These are phyloP conservation scores for Zeus faber DNA, from an alignment of 2,113 vertebrate genomes.

Conservation along the genomic window DNA sequence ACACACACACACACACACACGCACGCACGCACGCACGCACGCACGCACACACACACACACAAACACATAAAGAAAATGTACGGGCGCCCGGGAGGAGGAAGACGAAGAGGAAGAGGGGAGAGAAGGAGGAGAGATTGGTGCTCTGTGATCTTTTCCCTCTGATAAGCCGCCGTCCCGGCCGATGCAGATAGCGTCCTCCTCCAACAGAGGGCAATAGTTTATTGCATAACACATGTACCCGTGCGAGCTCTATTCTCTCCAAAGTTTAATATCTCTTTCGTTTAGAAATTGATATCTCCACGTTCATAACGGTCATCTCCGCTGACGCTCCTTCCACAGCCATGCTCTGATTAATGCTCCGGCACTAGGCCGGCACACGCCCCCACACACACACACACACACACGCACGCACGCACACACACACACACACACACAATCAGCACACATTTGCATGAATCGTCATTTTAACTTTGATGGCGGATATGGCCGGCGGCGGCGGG, in stretches of 20 bases:
- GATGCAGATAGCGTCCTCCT: constrained; percentile 62
- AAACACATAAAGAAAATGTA: too few relatives aligned
- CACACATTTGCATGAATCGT: constrained; percentile 64
- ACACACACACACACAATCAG: constrained; percentile 30
- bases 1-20: too few relatives aligned
- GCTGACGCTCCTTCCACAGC: constrained; percentile 14
- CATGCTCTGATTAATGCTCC: constrained; percentile 21
- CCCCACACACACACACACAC: not conserved
- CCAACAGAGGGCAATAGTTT: constrained; percentile 82
- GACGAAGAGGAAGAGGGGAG: too few relatives aligned
- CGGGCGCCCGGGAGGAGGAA: too few relatives aligned
- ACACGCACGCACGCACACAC: not conserved
- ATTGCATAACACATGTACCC: constrained; percentile 63
- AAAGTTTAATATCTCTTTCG: constrained; percentile 38
- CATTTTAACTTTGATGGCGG: constrained; percentile 70
- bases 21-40: not conserved
- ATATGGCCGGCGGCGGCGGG: too few relatives aligned
- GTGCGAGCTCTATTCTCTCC: constrained; percentile 24
- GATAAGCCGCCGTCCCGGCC: too few relatives aligned
- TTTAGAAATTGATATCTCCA: constrained; percentile 16
- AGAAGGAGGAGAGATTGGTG: not conserved
- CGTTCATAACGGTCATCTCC: constrained; percentile 21
- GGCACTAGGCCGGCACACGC: not conserved
- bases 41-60: not conserved
- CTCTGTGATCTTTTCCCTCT: constrained; percentile 7